Base-by-base conservation (phyloP, 2,888 invertebrate genomes). In the Hirtodrosophila duncani region DNA sequence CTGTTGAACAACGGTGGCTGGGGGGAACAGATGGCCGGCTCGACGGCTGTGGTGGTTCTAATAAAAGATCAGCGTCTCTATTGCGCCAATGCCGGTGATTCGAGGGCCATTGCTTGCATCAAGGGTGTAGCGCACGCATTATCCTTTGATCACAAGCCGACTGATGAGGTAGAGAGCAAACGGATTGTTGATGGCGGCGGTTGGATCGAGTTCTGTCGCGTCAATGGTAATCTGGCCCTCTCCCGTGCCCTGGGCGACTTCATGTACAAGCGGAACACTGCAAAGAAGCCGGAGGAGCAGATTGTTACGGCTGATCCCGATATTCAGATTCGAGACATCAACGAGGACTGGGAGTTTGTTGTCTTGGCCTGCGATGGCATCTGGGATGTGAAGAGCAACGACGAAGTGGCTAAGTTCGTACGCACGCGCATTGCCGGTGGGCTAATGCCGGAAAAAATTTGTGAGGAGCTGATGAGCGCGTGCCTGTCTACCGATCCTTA, bases 281-380 rank as follows among this genome's bases (percentile, higher is more conserved):
- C 91, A 38, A 93, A 95, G 84, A 89, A 91, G 43, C 90, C 97
- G 0, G 94, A 97, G 85, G 95, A 99, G 85, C 99, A 99, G 89
- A 96, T 99, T 68, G 98, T 99, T 21, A 98, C 97, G 94, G 99
- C 98, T 0, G 93, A 91, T 82, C 99, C 99, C 0, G 99, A 99
- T 83, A 94, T 99, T 0, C 91, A 93, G 84, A 90, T 91, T 23
- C 91, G 92, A 60, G 91, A 92, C 50, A 88, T 98, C 58, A 93
- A 90, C 24, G 90, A 92, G 3, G 95, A 97, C 52, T 96, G 96
- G 93, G 98, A 99, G 88, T 99, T 99, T 84, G 89, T 99, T 36
- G 91, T 99, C 20, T 89, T 99, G 67, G 99, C 99, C 0, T 99
- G 99, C 86, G 99, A 99, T 85, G 99, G 99, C 17, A 99, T 99